Conservation (phyloP, 2,888 invertebrate genomes). For the Therioaphis trifolii region DNA sequence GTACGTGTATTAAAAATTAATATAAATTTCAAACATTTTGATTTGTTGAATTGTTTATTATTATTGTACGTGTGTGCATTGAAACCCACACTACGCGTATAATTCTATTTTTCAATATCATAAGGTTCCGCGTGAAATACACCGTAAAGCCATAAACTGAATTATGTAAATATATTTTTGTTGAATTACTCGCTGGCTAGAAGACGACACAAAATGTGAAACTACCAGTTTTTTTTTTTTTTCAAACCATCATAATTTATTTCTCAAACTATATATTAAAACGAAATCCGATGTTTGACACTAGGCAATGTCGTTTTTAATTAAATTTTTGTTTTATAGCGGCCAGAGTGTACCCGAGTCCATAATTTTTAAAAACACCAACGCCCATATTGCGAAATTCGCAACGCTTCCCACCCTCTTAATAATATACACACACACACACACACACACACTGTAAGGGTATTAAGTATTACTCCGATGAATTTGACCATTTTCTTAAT, state of each 20-base stretch:
- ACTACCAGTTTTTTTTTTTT: slow-evolving; percentile 40
- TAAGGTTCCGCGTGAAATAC: neutral
- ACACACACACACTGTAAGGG: neutral
- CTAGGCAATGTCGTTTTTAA: slow-evolving; percentile 30
- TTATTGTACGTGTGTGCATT: too few species aligned
- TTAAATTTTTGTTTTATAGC: slow-evolving; percentile 46
- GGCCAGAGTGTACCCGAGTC: slow-evolving; percentile 14
- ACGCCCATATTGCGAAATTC: slow-evolving; percentile 3
- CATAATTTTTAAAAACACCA: slow-evolving; percentile 29
- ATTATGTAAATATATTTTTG: slow-evolving; percentile 35
- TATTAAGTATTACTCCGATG: neutral
- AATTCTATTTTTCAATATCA: neutral
- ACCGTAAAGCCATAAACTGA: slow-evolving; percentile 4
- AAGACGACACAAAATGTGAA: slow-evolving; percentile 17
- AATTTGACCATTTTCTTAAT: slow-evolving; percentile 22
- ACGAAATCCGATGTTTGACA: slow-evolving; percentile 4
- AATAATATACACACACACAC: neutral
- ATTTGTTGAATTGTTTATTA: slow-evolving; percentile 5
- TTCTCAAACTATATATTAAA: neutral
- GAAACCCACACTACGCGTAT: neutral
- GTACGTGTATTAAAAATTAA: neutral
- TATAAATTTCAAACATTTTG: slow-evolving; percentile 32
- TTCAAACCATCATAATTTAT: slow-evolving; percentile 37
- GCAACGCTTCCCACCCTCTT: slow-evolving; percentile 4
- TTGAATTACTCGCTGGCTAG: neutral